Evolutionary conservation across 2,113 vertebrate genomes (phyloP), one percentile per base, ranked within the genome.

Genomic region (Leiothrix lutea): DNA sequence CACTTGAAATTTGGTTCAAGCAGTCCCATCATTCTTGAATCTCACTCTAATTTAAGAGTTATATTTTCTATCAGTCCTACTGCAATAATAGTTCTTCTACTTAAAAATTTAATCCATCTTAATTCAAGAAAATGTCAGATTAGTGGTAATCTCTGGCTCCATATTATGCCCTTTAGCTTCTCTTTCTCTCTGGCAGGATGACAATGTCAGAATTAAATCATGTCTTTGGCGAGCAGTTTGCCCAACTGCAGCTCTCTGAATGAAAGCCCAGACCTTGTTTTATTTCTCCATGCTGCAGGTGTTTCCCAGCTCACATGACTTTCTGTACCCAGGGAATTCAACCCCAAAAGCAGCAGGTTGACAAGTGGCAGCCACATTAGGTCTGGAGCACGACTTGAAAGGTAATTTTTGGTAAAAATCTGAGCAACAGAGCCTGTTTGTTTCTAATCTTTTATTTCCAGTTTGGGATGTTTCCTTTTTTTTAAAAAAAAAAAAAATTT

Each of bases 31-130:
- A 81, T 79, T 93, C 53, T 81, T 53, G 45, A 79, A 80, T 86
- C 38, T 62, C n/a, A 20, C 38, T 28, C 38, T 90, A 78, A 86
- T 75, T 94, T 67, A 17, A 61, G 80, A 78, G 16, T 62, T 86
- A 20, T 23, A 84, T 94, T 96, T 95, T 64, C 53, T 79, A 26
- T 81, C 54, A 50, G 14, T 50, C 48, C 21, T 74, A 29, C 47
- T 84, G 51, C 56, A 92, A 60, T 53, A 77, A 48, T 53, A 25
- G 40, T 81, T 90, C 50, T 72, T 86, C 36, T 6, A 4, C 53
- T 96, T 93, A 88, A 90, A 88, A 84, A 83, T 38, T 45, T 38
- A 71, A 84, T 93, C 81, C 24, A 65, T 86, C 33, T 88, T 94
- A 80, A 94, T 93, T 91, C 45, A 84, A 53, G 80, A 67, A 92